Evolutionary conservation across 1,140 invertebrate genomes (phyloP).

Genomic region (Pseudomyrmex flavicornis): DNA sequence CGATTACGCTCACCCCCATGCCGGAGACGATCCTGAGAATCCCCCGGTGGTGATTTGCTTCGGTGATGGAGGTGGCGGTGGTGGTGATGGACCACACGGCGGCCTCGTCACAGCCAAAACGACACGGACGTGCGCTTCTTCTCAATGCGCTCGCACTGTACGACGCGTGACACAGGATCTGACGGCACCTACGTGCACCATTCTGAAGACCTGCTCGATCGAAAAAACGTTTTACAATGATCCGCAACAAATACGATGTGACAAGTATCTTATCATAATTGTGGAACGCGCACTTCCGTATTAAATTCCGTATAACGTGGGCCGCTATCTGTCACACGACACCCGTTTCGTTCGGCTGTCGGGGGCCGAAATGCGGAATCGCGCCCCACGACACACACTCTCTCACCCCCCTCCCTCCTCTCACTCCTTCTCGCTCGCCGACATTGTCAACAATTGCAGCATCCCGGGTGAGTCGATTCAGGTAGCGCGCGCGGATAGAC

Average conservation of each 20-base stretch:
- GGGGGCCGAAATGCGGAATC: constrained; percentile 78
- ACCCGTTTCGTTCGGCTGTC: constrained; percentile 76
- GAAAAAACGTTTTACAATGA: constrained; percentile 36
- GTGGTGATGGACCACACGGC: no score
- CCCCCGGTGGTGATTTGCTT: background rate
- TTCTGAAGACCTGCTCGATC: background rate
- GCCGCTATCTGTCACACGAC: constrained; percentile 1
- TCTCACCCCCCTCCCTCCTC: constrained; percentile 48
- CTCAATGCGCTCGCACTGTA: constrained; percentile 4
- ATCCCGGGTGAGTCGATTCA: constrained; percentile 78
- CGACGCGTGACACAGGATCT: background rate
- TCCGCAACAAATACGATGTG: constrained; percentile 8
- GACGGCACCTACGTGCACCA: background rate
- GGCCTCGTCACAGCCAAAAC: no score
- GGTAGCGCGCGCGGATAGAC: constrained; percentile 71
- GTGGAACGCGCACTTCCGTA: constrained; percentile 50
- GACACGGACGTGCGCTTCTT: no score
- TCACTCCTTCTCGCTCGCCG: constrained; percentile 69
- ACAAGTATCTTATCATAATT: background rate
- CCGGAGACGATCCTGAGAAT: constrained; percentile 1
- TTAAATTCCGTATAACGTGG: constrained; percentile 7
- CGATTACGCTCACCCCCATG: constrained; percentile 49
- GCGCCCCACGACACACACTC: constrained; percentile 56
- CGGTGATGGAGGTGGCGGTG: no score
- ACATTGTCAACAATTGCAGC: constrained; percentile 83